Base-by-base conservation (phyloP, 2,888 invertebrate genomes). In the Monopis laevigella region DNA sequence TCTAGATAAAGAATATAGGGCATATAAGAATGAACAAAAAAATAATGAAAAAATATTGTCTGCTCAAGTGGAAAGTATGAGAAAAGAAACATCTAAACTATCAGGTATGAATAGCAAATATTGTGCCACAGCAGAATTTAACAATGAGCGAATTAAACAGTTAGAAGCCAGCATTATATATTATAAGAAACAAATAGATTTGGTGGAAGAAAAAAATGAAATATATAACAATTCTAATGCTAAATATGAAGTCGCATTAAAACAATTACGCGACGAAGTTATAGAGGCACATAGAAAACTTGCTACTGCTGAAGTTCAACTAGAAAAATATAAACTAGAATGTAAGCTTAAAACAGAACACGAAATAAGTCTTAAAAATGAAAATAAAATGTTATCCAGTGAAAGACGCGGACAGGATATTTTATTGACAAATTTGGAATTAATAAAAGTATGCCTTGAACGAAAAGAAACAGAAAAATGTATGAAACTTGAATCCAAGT, bases 381-480 rank as follows among this genome's bases (percentile, higher is more conserved):
- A 98, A 67, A 86, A 90, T 46, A 95, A 96, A 60, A 83, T 88
- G 38, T 68, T 87, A 45, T 86, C 88, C 51, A 84, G 90, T 28
- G 93, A 96, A 58, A 84, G 90, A 19, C 89, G 89, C 51, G 89
- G 90, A 7, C 91, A 95, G 58, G 86, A 88, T 10, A 62, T 93
- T 47, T 69, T 97, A 10, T 82, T 92, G 41, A 88, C 91, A 42
- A 96, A 95, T 65, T 84, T 98, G 40, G 94, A 97, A 69, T 82
- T 93, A 43, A 94, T 98, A 41, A 92, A 95, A 75, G 89, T 89
- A 17, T 93, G 92, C 54, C 73, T 96, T 49, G 94, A 96, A 59
- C 84, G 93, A 21, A 88, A 88, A 7, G 93, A 95, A 64, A 87
- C 87, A 17, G 95, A 95, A 65, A 87, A 88, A 46, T 87, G 88